Conservation (phyloP, 2,113 vertebrate species). For the Gallinago jamesoni region DNA sequence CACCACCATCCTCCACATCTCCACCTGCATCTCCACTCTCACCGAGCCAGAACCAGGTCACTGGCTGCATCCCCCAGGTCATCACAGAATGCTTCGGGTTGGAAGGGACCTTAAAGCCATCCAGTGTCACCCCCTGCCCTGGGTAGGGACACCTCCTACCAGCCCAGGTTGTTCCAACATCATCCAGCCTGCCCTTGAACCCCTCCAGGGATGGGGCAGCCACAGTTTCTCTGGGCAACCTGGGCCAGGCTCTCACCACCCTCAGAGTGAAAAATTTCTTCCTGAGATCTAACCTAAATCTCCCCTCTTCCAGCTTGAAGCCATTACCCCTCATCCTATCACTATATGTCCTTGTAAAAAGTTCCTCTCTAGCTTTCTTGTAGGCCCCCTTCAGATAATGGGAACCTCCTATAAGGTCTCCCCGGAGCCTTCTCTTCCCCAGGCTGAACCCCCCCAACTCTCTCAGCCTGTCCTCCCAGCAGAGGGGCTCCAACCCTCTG, state of each 20-base stretch:
- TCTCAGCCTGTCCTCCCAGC: not conserved
- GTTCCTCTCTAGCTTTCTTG: not conserved
- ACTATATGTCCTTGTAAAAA: not conserved
- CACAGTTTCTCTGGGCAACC: not conserved
- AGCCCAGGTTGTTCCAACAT: not conserved
- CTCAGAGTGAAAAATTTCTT: not conserved
- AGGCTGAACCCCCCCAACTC: not conserved
- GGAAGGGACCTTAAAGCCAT: not conserved
- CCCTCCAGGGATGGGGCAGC: not conserved
- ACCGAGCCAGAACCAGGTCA: rapidly evolving
- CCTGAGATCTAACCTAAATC: not conserved
- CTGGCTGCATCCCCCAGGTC: not conserved
- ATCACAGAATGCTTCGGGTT: not conserved
- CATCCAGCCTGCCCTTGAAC: not conserved
- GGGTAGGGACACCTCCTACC: not conserved
- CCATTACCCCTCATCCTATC: not conserved
- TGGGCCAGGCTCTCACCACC: not conserved
- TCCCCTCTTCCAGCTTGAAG: not conserved
- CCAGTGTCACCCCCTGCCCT: not conserved
- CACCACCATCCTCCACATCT: not conserved
- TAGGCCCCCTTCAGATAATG: not conserved
- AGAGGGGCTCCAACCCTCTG: not conserved
- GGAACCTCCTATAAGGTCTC: not conserved
- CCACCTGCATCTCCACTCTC: not conserved
- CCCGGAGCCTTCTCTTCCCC: not conserved